Percentiles rank a stretch among this genome's conserved stretches.
Evolutionary conservation across 2,888 invertebrate genomes (phyloP).

Genomic region (Timandra comae): DNA sequence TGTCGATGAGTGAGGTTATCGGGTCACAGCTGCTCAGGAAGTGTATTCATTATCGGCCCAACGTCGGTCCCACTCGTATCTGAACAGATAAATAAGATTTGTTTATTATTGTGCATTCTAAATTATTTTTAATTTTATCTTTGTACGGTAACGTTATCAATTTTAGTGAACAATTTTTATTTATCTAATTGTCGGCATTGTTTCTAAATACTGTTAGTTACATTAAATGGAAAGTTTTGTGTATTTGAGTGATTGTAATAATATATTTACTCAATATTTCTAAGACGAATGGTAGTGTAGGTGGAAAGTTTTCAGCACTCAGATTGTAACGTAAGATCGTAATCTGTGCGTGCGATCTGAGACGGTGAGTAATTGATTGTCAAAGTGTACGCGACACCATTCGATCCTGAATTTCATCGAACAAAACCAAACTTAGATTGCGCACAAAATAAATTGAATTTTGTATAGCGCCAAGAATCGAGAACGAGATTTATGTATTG

Average conservation of each 20-base stretch:
- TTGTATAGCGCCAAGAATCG: not conserved
- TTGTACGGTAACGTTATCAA: too few relatives aligned
- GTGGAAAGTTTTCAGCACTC: slow-evolving; percentile 9
- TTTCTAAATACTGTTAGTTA: too few relatives aligned
- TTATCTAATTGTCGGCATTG: too few relatives aligned
- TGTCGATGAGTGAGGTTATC: slow-evolving; percentile 52
- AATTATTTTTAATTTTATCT: slow-evolving; percentile 5
- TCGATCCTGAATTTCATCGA: slow-evolving; percentile 5
- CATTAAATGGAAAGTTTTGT: too few relatives aligned
- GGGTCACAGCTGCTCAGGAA: slow-evolving; percentile 71
- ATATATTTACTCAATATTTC: too few relatives aligned
- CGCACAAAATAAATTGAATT: slow-evolving; percentile 6
- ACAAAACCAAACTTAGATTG: slow-evolving; percentile 9
- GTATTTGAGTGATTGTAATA: too few relatives aligned
- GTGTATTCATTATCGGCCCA: slow-evolving; percentile 43
- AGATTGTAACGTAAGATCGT: not conserved
- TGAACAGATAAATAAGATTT: slow-evolving; percentile 49
- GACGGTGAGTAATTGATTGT: slow-evolving; percentile 28
- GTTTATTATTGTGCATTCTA: slow-evolving; percentile 33
- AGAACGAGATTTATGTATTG: not conserved
- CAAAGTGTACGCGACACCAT: slow-evolving; percentile 9
- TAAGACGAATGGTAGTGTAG: slow-evolving; percentile 14
- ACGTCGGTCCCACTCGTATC: slow-evolving; percentile 42
- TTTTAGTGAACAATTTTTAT: too few relatives aligned
- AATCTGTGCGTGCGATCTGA: slow-evolving; percentile 14